These are phyloP conservation scores for Hippocampus abdominalis DNA, from an alignment of 2,113 vertebrate genomes.

Conservation along the genomic window DNA sequence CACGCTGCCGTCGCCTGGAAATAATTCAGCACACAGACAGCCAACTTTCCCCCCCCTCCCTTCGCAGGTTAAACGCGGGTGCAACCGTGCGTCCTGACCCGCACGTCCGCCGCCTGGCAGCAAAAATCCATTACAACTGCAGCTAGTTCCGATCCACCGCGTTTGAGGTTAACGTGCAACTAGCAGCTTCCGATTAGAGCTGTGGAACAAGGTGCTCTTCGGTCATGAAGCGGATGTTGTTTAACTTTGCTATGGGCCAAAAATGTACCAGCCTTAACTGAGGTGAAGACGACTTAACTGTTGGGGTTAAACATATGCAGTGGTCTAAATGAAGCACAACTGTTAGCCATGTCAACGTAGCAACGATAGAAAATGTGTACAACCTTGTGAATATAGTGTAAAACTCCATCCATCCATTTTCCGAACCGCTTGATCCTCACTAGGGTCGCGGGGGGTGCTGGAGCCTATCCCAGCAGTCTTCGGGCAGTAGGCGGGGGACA, in stretches of 20 bases:
- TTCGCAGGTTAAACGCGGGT: slow-evolving; percentile 21
- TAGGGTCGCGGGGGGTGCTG: too few species aligned
- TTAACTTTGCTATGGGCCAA: not conserved
- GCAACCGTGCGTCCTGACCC: slow-evolving; percentile 35
- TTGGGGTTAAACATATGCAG: not conserved
- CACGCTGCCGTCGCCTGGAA: slow-evolving; percentile 50
- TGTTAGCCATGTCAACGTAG: not conserved
- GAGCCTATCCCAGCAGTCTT: too few species aligned
- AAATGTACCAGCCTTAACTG: not conserved
- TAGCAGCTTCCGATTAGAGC: slow-evolving; percentile 36
- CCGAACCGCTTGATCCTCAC: too few species aligned
- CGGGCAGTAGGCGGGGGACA: too few species aligned
- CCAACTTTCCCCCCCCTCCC: slow-evolving; percentile 33
- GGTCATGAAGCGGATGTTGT: slow-evolving; percentile 43
- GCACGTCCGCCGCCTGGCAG: slow-evolving; percentile 24
- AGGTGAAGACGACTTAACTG: slow-evolving; percentile 12
- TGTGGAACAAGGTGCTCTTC: slow-evolving; percentile 28
- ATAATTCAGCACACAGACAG: slow-evolving; percentile 40
- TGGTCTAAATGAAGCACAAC: not conserved
- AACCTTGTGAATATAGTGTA: not conserved
- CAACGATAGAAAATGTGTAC: not conserved
- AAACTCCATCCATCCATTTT: too few species aligned
- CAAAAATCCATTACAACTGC: slow-evolving; percentile 22
- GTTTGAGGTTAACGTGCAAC: slow-evolving; percentile 35
- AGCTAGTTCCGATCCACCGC: slow-evolving; percentile 22